These are phyloP conservation scores for Hylaeus anthracinus DNA, from an alignment of 1,140 invertebrate species.

Conservation along the genomic window DNA sequence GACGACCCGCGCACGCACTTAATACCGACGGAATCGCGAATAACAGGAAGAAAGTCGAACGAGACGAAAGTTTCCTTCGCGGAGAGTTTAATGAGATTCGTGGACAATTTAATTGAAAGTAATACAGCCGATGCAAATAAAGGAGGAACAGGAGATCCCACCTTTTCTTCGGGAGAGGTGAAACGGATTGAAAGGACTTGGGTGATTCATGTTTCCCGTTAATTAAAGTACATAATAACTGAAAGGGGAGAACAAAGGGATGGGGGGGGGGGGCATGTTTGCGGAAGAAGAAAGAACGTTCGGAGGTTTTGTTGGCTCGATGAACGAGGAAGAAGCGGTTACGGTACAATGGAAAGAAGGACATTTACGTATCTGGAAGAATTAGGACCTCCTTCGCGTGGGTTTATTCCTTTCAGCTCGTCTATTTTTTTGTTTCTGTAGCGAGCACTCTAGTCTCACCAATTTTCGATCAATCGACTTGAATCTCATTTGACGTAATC, in stretches of 20 bases:
- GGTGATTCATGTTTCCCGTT: constrained; percentile 15
- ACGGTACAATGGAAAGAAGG: neutral
- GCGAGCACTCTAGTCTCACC: no score
- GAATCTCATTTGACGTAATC: no score
- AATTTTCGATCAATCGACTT: no score
- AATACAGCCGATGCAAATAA: constrained; percentile 32
- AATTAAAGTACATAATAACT: constrained; percentile 41
- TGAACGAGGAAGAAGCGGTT: neutral
- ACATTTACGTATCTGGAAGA: neutral
- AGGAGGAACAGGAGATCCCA: neutral
- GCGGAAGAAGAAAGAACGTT: neutral
- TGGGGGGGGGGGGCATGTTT: neutral
- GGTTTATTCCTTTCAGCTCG: no score
- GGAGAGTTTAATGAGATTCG: constrained; percentile 41
- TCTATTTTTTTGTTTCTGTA: no score
- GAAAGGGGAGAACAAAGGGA: neutral
- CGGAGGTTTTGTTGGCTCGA: neutral
- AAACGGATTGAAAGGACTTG: constrained; percentile 17
- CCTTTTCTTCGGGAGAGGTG: neutral
- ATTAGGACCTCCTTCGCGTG: no score
- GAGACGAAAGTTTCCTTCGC: constrained; percentile 25
- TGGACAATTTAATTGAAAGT: constrained; percentile 48
- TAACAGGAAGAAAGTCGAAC: neutral
- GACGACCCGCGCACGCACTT: constrained; percentile 1
- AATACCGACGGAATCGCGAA: neutral